A percentile compares a stretch with the other conserved stretches of the same genome.
Evolutionary conservation across 2,113 vertebrate genomes (phyloP).

Genomic region (Psammodynastes pulverulentus): DNA sequence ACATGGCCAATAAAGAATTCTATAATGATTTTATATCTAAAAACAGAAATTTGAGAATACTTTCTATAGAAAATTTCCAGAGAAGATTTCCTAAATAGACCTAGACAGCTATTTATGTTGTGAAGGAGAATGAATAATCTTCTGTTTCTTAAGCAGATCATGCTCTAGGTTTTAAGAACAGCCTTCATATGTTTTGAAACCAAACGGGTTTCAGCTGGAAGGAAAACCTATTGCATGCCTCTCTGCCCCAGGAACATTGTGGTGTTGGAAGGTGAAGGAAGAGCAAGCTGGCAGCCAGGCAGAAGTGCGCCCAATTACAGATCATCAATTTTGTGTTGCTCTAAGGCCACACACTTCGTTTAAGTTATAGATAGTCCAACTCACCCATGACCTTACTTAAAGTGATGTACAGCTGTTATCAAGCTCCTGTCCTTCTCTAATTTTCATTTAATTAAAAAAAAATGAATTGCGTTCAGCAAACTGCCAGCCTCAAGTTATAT

Average conservation of each 20-base stretch:
- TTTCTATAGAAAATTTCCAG: background rate
- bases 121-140: background rate
- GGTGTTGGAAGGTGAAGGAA: background rate
- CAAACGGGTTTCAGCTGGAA: background rate
- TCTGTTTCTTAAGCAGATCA: background rate
- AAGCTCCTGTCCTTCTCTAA: background rate
- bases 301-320: background rate
- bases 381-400: background rate
- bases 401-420: background rate
- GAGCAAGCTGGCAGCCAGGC: background rate
- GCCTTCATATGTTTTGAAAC: background rate
- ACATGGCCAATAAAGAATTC: too few relatives aligned
- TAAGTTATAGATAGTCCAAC: background rate
- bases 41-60: background rate
- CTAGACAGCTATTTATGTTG: background rate
- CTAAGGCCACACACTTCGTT: background rate
- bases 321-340: background rate
- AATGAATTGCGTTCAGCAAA: background rate
- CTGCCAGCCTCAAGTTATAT: background rate
- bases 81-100: background rate
- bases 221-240: background rate
- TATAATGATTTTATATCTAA: background rate
- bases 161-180: background rate
- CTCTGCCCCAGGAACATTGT: background rate
- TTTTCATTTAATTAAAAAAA: background rate